Evolutionary conservation across 2,888 invertebrate genomes (phyloP).

Genomic region (Hydraecia micacea): DNA sequence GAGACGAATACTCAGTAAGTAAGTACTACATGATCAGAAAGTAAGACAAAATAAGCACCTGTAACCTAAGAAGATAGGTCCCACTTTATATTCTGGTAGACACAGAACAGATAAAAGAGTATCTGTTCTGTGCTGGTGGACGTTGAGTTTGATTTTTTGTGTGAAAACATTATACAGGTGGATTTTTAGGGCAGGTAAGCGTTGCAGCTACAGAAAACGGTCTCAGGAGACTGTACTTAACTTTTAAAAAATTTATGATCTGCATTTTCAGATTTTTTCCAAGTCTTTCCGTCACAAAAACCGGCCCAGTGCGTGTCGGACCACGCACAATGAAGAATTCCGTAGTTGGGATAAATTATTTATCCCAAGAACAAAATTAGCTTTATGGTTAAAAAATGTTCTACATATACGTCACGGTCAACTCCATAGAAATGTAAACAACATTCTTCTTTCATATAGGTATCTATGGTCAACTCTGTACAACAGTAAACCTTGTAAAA

Average conservation of each 20-base stretch:
- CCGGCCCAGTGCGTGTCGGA: no score
- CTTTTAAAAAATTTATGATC: neutral
- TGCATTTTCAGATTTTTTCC: neutral
- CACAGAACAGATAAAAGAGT: no score
- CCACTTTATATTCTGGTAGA: neutral
- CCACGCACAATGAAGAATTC: neutral
- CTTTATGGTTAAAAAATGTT: neutral
- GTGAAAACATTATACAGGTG: neutral
- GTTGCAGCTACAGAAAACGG: neutral
- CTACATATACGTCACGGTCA: no score
- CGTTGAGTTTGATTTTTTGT: neutral
- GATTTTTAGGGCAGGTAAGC: neutral
- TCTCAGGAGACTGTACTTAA: neutral
- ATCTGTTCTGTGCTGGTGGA: no score
- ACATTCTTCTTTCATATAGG: no score
- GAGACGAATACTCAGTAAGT: neutral
- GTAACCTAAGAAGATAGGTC: neutral
- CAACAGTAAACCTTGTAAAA: no score
- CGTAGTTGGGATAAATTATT: neutral
- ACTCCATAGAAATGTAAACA: no score
- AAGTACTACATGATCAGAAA: neutral
- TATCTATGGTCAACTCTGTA: no score
- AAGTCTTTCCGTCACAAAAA: neutral
- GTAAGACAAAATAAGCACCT: neutral
- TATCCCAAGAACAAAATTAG: neutral